A percentile compares a stretch with the other conserved stretches of the same genome.
Evolutionary conservation across 2,888 invertebrate genomes (phyloP).

Genomic region (Gari tellinella): DNA sequence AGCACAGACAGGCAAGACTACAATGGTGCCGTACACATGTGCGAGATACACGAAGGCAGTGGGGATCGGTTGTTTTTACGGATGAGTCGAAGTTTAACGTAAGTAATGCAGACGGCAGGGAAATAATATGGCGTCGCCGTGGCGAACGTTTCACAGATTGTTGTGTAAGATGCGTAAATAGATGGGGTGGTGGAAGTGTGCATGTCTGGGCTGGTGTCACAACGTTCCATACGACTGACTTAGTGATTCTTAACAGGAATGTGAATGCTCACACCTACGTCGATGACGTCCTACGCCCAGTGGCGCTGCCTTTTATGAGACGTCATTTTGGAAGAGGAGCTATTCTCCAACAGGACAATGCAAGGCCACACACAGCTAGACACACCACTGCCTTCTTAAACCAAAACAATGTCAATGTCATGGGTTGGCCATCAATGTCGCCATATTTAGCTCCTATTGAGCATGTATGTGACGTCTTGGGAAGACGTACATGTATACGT

Average conservation of each 20-base stretch:
- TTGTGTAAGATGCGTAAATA: conserved; percentile 1
- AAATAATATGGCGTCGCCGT: background rate
- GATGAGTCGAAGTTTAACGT: background rate
- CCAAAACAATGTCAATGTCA: too few relatives aligned
- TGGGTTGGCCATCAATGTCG: conserved; percentile 8
- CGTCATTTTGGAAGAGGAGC: background rate
- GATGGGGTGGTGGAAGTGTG: conserved; percentile 13
- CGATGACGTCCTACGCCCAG: conserved; percentile 1
- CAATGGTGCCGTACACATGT: background rate
- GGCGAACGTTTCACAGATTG: background rate
- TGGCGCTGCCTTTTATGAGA: conserved; percentile 7
- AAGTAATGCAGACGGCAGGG: background rate
- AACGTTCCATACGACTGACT: conserved; percentile 1
- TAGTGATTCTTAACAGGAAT: conserved; percentile 9
- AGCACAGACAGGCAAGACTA: background rate
- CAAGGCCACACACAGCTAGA: too few relatives aligned
- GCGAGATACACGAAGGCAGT: too few relatives aligned
- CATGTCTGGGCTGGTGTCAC: conserved; percentile 12
- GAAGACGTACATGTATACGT: background rate
- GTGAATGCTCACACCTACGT: conserved; percentile 8
- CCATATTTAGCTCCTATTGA: conserved; percentile 8
- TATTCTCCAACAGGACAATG: too few relatives aligned
- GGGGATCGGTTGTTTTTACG: background rate
- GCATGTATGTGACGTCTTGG: background rate
- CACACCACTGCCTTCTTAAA: too few relatives aligned